Conservation (phyloP, 1,140 invertebrate genomes). For the Cyrtorhinus lividipennis region DNA sequence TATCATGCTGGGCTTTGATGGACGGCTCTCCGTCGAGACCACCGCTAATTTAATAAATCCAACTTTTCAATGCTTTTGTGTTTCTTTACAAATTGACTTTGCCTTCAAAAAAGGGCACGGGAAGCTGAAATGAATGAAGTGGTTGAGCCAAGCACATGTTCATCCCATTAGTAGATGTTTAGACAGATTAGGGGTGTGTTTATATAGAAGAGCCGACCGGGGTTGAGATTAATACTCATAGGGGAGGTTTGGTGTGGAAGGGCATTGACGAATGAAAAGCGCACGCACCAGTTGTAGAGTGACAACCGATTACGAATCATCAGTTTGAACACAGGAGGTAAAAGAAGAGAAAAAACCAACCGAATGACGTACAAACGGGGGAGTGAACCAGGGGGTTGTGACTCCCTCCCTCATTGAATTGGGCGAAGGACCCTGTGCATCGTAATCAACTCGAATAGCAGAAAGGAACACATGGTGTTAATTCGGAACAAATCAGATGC, state of each 20-base stretch:
- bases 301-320: background rate
- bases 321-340: background rate
- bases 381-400: background rate
- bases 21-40: no score
- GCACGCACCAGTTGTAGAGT: background rate
- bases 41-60: no score
- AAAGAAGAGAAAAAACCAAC: background rate
- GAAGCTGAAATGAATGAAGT: background rate
- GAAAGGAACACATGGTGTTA: conserved; percentile 3
- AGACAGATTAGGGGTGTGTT: conserved; percentile 6
- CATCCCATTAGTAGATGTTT: conserved; percentile 6
- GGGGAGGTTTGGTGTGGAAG: no score
- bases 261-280: no score
- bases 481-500: conserved; percentile 6
- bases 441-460: background rate
- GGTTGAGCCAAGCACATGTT: background rate
- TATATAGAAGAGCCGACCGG: background rate
- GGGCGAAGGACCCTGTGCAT: background rate
- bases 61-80: no score
- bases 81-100: no score
- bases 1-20: no score
- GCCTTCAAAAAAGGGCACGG: no score
- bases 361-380: no score
- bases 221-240: no score
- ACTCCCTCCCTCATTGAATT: background rate